A percentile compares a stretch with the other conserved stretches of the same genome.
Conservation (phyloP, 2,113 vertebrate species). For the Bagarius yarrelli region DNA sequence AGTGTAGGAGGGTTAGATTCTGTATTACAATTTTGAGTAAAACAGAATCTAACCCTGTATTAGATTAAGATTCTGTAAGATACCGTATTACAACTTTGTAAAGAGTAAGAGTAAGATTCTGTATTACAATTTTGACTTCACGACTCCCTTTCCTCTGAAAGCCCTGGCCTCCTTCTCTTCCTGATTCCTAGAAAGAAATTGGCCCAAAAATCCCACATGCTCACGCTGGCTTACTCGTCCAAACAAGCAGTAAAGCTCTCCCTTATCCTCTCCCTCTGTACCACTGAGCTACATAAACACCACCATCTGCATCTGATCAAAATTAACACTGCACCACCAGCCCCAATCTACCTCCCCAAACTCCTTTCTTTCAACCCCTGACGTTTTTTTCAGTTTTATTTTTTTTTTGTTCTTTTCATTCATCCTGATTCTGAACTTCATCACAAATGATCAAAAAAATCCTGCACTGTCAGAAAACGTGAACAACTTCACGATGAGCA, state of each 20-base stretch:
- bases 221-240: conserved; percentile 43
- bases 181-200: conserved; percentile 39
- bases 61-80: no score
- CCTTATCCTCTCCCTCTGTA: conserved; percentile 49
- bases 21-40: no score
- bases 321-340: conserved; percentile 36
- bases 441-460: conserved; percentile 11
- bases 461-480: background rate
- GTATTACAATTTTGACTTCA: background rate
- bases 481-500: background rate
- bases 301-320: conserved; percentile 57
- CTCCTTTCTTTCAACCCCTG: background rate
- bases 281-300: conserved; percentile 50
- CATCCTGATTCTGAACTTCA: conserved; percentile 33
- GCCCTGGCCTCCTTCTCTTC: conserved; percentile 11
- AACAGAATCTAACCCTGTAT: no score
- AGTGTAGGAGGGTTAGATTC: no score
- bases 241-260: conserved; percentile 48
- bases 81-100: no score
- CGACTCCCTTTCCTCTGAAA: conserved; percentile 5
- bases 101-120: no score
- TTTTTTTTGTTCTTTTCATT: background rate
- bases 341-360: background rate
- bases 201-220: conserved; percentile 35
- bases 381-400: background rate